phyloP scores from a whole-genome alignment of 1,140 invertebrate species.

The Delia radicum region DNA sequence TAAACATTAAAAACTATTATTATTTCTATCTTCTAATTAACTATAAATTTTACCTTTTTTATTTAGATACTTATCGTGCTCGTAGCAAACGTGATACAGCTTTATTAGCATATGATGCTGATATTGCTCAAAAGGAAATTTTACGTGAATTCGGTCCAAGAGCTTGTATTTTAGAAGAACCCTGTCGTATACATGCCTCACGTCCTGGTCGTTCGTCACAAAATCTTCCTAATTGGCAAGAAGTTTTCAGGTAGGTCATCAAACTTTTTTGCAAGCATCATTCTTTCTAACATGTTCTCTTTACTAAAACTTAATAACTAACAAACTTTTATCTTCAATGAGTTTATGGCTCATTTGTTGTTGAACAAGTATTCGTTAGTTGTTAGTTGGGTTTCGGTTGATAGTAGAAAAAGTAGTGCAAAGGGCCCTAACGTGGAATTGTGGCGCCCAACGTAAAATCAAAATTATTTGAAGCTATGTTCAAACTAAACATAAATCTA shows the following conservation, averaged over 20 bases:
- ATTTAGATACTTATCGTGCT: conserved; percentile 65
- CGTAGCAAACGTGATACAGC: conserved; percentile 57
- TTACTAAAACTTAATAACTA: background rate
- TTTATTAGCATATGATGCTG: conserved; percentile 59
- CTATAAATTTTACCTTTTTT: background rate
- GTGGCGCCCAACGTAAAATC: too few species aligned
- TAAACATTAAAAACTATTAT: too few species aligned
- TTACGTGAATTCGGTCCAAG: conserved; percentile 64
- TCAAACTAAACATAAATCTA: too few species aligned
- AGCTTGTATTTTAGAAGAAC: conserved; percentile 68
- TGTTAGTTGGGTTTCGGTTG: background rate
- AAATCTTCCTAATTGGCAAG: conserved; percentile 60
- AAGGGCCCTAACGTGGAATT: too few species aligned
- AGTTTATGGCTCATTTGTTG: conserved; percentile 4
- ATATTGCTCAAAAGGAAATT: conserved; percentile 65
- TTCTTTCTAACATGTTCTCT: background rate
- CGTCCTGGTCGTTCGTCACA: conserved; percentile 36
- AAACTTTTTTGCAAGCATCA: background rate
- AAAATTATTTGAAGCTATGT: too few species aligned
- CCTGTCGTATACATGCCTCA: conserved; percentile 65
- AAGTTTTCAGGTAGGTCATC: conserved; percentile 63
- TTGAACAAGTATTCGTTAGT: conserved; percentile 2
- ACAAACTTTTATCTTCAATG: background rate
- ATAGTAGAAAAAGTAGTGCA: too few species aligned
- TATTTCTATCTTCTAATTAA: background rate